Conservation (phyloP, 2,113 vertebrate genomes). For the Ammodytes dubius region DNA sequence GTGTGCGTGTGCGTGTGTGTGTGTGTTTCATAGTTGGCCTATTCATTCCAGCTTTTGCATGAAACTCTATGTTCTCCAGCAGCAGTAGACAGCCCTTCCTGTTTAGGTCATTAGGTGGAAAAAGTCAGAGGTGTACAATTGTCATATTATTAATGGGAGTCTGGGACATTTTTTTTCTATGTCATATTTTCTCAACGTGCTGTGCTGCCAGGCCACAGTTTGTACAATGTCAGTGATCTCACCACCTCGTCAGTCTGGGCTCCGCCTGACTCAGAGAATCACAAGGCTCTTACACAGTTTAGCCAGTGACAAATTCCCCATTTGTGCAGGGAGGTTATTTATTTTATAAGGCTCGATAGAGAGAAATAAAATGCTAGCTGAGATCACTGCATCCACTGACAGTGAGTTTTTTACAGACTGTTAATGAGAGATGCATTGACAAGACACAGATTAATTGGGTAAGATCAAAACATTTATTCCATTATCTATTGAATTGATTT, state of each 20-base stretch:
- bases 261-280: slow-evolving; percentile 53
- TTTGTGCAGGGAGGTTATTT: not conserved
- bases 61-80: slow-evolving; percentile 60
- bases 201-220: not conserved
- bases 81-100: slow-evolving; percentile 55
- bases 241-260: slow-evolving; percentile 24
- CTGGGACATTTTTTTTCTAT: slow-evolving; percentile 33
- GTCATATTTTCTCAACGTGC: not conserved
- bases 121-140: slow-evolving; percentile 42
- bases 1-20: slow-evolving; percentile 28
- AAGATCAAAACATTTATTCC: slow-evolving; percentile 6
- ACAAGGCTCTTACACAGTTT: slow-evolving; percentile 40
- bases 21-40: slow-evolving; percentile 60
- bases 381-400: not conserved
- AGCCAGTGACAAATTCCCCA: slow-evolving; percentile 44
- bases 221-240: slow-evolving; percentile 26
- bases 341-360: slow-evolving; percentile 14
- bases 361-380: not conserved
- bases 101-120: slow-evolving; percentile 50
- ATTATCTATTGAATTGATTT: not conserved
- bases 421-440: not conserved
- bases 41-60: slow-evolving; percentile 63
- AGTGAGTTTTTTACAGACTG: not conserved
- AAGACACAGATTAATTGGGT: not conserved
- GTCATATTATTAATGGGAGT: slow-evolving; percentile 31